Evolutionary conservation across 1,140 invertebrate species (phyloP).

Genomic region (Nilaparvata lugens): DNA sequence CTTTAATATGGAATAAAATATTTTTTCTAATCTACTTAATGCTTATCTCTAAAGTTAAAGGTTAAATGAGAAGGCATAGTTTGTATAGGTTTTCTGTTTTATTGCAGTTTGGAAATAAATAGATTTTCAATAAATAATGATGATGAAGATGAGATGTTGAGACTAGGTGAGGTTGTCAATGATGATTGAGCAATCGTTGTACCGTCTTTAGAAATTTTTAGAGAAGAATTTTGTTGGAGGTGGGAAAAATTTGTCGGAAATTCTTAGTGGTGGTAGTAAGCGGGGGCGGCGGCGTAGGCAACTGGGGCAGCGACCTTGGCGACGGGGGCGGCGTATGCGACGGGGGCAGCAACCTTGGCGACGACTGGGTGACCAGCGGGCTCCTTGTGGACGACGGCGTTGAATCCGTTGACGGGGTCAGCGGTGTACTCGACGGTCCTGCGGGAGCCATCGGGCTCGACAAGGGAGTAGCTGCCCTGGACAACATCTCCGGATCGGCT

Average conservation of each 20-base stretch:
- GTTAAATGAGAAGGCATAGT: too few relatives aligned
- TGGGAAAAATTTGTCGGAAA: not conserved
- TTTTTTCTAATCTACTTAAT: too few relatives aligned
- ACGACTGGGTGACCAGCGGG: constrained; percentile 24
- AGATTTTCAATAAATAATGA: too few relatives aligned
- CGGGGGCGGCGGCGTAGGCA: constrained; percentile 10
- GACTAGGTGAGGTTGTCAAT: too few relatives aligned
- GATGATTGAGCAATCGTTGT: too few relatives aligned
- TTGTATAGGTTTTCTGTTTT: too few relatives aligned
- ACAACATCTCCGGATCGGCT: constrained; percentile 55
- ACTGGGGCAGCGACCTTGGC: constrained; percentile 24
- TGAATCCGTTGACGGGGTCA: constrained; percentile 20
- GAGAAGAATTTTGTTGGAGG: too few relatives aligned
- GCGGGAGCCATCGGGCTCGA: constrained; percentile 30
- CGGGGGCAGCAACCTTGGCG: constrained; percentile 11
- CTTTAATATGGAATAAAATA: too few relatives aligned
- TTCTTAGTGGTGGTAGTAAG: constrained; percentile 7
- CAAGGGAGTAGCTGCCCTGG: constrained; percentile 50
- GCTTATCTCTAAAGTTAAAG: too few relatives aligned
- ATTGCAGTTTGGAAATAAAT: too few relatives aligned
- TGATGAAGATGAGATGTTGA: too few relatives aligned
- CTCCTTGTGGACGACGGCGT: constrained; percentile 7
- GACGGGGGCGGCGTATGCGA: constrained; percentile 11
- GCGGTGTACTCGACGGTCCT: constrained; percentile 28
- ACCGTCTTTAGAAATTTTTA: too few relatives aligned